Conservation (phyloP, 2,888 invertebrate genomes). For the Ectemnius lituratus region DNA sequence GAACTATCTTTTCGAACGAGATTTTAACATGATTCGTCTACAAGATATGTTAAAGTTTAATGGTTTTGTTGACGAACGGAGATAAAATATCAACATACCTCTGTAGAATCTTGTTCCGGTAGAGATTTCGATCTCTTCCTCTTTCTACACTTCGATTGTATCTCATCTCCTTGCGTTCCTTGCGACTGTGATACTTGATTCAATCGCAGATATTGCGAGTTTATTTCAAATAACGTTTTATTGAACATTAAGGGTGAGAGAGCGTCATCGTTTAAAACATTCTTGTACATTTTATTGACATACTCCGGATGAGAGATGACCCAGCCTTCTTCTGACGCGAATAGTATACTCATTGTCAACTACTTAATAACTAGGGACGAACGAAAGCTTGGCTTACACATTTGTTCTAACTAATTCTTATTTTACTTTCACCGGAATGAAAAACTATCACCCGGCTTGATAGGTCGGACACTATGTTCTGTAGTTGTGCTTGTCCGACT, state of each 20-base stretch:
- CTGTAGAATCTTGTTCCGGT: constrained; percentile 61
- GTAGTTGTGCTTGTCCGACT: too few relatives aligned
- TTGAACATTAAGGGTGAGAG: constrained; percentile 70
- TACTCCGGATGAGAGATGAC: constrained; percentile 79
- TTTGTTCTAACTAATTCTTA: too few relatives aligned
- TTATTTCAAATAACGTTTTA: constrained; percentile 78
- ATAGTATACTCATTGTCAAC: constrained; percentile 77
- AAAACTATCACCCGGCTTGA: too few relatives aligned
- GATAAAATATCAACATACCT: constrained; percentile 51
- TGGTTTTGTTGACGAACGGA: constrained; percentile 24
- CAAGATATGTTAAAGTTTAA: constrained; percentile 54
- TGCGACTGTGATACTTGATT: constrained; percentile 62
- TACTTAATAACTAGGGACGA: background rate
- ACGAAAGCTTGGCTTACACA: too few relatives aligned
- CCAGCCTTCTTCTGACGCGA: constrained; percentile 75
- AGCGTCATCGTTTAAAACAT: constrained; percentile 64
- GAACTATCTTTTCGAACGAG: constrained; percentile 61
- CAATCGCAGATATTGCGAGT: constrained; percentile 75
- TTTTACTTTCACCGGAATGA: too few relatives aligned
- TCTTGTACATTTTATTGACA: constrained; percentile 77
- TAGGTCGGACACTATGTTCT: too few relatives aligned
- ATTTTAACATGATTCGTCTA: constrained; percentile 70
- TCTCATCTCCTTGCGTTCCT: constrained; percentile 45
- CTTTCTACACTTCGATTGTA: constrained; percentile 71
- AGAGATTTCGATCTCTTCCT: constrained; percentile 53